Base-by-base conservation (phyloP, 1,140 invertebrate genomes). In the Drosophila grimshawi region DNA sequence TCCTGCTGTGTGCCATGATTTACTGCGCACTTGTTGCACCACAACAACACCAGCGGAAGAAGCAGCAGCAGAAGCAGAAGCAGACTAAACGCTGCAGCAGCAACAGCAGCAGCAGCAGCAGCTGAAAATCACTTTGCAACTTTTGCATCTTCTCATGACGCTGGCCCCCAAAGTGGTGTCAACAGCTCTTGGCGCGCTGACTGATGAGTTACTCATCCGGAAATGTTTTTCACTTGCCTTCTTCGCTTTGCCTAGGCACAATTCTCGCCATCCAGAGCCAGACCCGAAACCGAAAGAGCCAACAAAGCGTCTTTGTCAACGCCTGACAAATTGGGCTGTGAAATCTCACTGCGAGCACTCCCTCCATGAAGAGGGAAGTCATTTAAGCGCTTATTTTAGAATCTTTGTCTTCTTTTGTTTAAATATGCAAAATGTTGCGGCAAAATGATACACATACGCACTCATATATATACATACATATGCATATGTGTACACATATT, bases 201-300 rank as follows among this genome's bases (percentile, higher is more conserved):
- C 85, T 88, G 85, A 88, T 88, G 85, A 81, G 70, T 89, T 89
- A 77, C 80, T 88, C 85, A 88, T 88, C 85, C 85, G 85, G 85
- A 88, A 88, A 88, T 88, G 77, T 89, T 89, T 86, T 72, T 56
- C 69, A 59, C 52, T 66, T 66, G 68, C 48, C 19, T 19, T n/a
- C 8, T 41, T 41, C 61, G 29, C 60, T 39, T 10, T 29, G 37
- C 39, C 57, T 35, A 60, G 43, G 51, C 57, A 45, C 39, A 48
- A 64, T 60, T 63, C n/a, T 57, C 48, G 46, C 35, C 64, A 43
- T 61, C 81, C 67, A 61, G 49, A 60, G 49, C n/a, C 55, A 30
- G 51, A 71, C 81, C 67, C 56, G 49, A 60, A 55, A 29, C 55
- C 41, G 51, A 71, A 70, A 51, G 57, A 62, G 76, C 57, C 72